phyloP scores from a whole-genome alignment of 2,888 invertebrate species.

The Pediacus dermestoides region DNA sequence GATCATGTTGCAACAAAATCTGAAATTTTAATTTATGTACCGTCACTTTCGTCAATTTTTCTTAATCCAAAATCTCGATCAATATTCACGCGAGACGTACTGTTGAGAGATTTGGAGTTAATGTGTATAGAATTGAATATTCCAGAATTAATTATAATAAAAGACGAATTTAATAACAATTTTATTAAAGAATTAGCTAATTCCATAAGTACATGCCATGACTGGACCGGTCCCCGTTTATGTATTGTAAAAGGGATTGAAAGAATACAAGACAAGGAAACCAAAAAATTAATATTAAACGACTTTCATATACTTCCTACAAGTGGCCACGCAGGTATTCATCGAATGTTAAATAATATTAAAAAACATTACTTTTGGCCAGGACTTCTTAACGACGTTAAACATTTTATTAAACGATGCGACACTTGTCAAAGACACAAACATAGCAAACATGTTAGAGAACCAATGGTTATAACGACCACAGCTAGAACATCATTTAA shows the following conservation, averaged over 20 bases:
- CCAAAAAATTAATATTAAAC: not conserved
- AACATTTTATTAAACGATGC: not conserved
- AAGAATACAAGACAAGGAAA: not conserved
- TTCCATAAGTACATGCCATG: not conserved
- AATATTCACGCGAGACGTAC: too few relatives aligned
- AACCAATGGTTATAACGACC: constrained; percentile 1
- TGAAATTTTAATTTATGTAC: too few relatives aligned
- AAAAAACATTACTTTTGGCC: constrained; percentile 1
- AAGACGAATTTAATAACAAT: not conserved
- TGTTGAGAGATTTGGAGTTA: constrained; percentile 2
- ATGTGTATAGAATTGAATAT: not conserved
- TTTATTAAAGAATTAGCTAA: not conserved
- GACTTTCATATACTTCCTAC: constrained; percentile 3
- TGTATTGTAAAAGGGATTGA: not conserved
- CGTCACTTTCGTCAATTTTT: too few relatives aligned
- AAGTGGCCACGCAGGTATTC: not conserved
- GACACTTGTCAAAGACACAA: not conserved
- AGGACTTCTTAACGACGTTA: not conserved
- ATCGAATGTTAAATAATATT: not conserved
- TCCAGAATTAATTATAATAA: constrained; percentile 2
- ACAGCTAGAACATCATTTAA: not conserved
- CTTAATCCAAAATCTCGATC: too few relatives aligned
- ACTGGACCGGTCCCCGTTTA: not conserved
- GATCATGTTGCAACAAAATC: too few relatives aligned
- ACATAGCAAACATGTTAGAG: not conserved